Evolutionary conservation across 1,140 invertebrate species (phyloP).

Genomic region (Drosophila athabasca): DNA sequence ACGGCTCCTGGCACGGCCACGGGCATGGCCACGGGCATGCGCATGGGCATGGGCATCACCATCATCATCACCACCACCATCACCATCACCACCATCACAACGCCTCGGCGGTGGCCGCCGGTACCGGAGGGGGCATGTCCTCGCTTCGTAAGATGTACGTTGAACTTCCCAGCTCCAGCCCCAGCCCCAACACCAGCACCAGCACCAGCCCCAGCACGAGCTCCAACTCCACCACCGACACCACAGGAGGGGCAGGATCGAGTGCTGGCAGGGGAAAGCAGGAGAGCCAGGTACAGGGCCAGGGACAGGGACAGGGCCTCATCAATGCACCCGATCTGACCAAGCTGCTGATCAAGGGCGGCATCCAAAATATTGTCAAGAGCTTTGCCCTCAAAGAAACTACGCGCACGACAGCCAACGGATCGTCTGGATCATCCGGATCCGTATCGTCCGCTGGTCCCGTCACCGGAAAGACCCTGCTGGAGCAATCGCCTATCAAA

Average conservation of each 20-base stretch:
- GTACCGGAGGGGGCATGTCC: slow-evolving; percentile 40
- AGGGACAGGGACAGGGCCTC: neutral
- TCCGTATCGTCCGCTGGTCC: slow-evolving; percentile 2
- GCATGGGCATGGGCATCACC: slow-evolving; percentile 48
- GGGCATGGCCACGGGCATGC: slow-evolving; percentile 18
- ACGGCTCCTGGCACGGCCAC: slow-evolving; percentile 32
- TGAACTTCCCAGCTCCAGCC: slow-evolving; percentile 8
- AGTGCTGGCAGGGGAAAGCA: neutral
- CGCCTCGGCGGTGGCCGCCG: slow-evolving; percentile 48
- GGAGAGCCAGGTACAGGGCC: slow-evolving; percentile 8
- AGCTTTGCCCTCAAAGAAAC: slow-evolving; percentile 63
- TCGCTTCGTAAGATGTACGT: slow-evolving; percentile 42
- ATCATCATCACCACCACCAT: slow-evolving; percentile 55
- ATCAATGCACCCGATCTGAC: slow-evolving; percentile 68
- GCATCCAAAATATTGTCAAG: slow-evolving; percentile 85
- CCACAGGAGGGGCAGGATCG: slow-evolving; percentile 8
- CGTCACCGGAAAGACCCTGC: slow-evolving; percentile 43
- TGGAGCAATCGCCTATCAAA: slow-evolving; percentile 86
- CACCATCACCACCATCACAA: slow-evolving; percentile 47
- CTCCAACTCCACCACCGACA: slow-evolving; percentile 44
- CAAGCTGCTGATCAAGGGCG: slow-evolving; percentile 84
- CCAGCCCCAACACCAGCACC: slow-evolving; percentile 20
- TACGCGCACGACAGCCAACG: slow-evolving; percentile 4
- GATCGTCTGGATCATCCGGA: slow-evolving; percentile 8
- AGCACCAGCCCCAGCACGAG: slow-evolving; percentile 54